Evolutionary conservation across 2,888 invertebrate species (phyloP), one percentile per base, ranked within the genome.

Genomic region (Orchesellides sinensis): DNA sequence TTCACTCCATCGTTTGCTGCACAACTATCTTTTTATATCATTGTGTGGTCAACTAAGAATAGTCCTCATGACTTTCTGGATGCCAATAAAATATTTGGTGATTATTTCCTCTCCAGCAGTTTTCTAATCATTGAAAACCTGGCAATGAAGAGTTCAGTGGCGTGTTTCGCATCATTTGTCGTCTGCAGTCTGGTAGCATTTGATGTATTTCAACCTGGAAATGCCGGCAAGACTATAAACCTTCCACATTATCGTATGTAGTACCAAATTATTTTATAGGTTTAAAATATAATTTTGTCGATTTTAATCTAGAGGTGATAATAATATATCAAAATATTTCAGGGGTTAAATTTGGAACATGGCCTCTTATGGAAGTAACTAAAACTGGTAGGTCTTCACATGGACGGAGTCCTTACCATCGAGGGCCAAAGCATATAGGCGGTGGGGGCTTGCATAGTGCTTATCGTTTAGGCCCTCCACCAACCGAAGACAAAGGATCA

Each of bases 291-390:
- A n/a, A 40, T 2, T 40, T 8, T 40, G 2, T 40, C n/a, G 4
- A 5, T 14, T 8, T 8, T 40, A 8, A 40, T n/a, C 2, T 40
- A 8, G 40, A 10, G 10, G 32, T 3, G 5, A 32, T 32, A 35
- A 1, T 40, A 65, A 35, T 65, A n/a, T 5, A 1, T 45, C 17
- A 6, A 65, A 23, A 45, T 45, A 12, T 68, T 49, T 10, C 23
- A 84, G 84, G 81, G 4, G 65, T 84, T 4, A 73, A 35, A n/a
- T 84, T 84, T 66, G 82, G 84, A 0, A 72, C 40, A 5, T 84
- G 84, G 84, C 84, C 84, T 10, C 54, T 84, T 17, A 79, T 84
- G 84, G 84, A 84, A 47, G 59, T 84, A 1, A 74, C 65, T 0
- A 78, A 69, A 68, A 69, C 23, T 4, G 63, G 70, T n/a, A n/a